Evolutionary conservation across 1,140 invertebrate genomes (phyloP).

Genomic region (Brachystomella parvula): DNA sequence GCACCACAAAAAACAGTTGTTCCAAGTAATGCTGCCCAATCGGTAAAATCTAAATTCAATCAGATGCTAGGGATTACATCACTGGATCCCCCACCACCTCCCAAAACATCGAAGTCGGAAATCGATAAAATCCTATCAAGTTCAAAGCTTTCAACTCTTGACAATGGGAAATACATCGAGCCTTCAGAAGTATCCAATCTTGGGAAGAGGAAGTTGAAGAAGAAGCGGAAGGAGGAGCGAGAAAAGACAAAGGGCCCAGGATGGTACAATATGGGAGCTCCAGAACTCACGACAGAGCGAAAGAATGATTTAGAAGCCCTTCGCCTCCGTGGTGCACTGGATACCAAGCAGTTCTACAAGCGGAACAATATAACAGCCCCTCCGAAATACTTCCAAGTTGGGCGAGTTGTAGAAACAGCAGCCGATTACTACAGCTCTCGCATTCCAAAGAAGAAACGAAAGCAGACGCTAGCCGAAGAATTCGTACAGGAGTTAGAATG

Average conservation of each 20-base stretch:
- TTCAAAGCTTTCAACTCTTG: not conserved
- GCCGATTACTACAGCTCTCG: slow-evolving; percentile 56
- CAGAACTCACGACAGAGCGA: slow-evolving; percentile 78
- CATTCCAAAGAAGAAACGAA: slow-evolving; percentile 75
- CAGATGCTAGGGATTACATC: no score
- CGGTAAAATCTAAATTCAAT: no score
- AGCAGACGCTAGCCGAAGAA: slow-evolving; percentile 84
- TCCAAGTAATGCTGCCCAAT: no score
- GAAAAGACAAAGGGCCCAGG: slow-evolving; percentile 70
- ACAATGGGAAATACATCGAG: slow-evolving; percentile 3
- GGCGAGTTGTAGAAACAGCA: slow-evolving; percentile 48
- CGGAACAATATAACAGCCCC: slow-evolving; percentile 75
- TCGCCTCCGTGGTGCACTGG: slow-evolving; percentile 82
- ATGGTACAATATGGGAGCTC: slow-evolving; percentile 80
- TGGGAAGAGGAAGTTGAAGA: slow-evolving; percentile 23
- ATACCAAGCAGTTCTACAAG: slow-evolving; percentile 90
- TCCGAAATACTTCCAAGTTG: slow-evolving; percentile 83
- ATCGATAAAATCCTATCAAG: not conserved
- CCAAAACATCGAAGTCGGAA: not conserved
- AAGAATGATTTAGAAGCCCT: slow-evolving; percentile 78
- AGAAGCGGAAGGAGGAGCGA: slow-evolving; percentile 41
- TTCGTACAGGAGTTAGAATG: not conserved
- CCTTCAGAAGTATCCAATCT: not conserved
- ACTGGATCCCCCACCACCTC: not conserved
- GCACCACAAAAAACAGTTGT: no score